These are phyloP conservation scores for Phoeniculus purpureus DNA, from an alignment of 2,797 vertebrate genomes.

Conservation along the genomic window DNA sequence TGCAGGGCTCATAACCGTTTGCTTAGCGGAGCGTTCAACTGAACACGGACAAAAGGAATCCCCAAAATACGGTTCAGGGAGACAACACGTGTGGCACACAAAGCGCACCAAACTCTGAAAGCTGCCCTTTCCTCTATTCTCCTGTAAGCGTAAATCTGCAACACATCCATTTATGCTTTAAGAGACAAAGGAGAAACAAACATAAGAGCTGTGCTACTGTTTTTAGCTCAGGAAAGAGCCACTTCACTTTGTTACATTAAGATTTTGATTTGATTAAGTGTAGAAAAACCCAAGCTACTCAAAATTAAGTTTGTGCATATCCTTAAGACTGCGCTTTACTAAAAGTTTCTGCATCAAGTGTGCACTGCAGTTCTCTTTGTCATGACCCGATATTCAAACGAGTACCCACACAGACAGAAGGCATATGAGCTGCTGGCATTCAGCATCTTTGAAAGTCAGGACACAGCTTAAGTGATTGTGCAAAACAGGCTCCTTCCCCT, in stretches of 20 bases:
- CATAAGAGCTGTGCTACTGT: background rate
- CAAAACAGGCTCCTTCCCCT: conserved; percentile 33
- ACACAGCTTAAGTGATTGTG: conserved; percentile 4
- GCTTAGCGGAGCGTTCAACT: background rate
- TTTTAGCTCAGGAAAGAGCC: conserved; percentile 33
- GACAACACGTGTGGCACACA: background rate
- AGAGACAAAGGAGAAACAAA: background rate
- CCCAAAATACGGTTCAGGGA: background rate
- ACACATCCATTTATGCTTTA: conserved; percentile 2
- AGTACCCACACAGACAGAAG: background rate
- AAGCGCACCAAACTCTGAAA: conserved; percentile 2
- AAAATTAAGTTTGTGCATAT: conserved; percentile 39
- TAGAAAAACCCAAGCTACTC: background rate
- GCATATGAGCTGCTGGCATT: background rate
- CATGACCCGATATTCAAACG: conserved; percentile 10
- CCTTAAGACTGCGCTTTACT: conserved; percentile 9
- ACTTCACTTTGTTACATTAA: background rate
- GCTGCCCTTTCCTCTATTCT: background rate
- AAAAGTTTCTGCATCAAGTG: conserved; percentile 19
- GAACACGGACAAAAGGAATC: conserved; percentile 18
- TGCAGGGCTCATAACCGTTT: background rate
- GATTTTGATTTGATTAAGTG: conserved; percentile 2
- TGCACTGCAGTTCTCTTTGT: conserved; percentile 11
- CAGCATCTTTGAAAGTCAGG: conserved; percentile 18
- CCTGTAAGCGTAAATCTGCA: background rate